Evolutionary conservation across 2,888 invertebrate genomes (phyloP).

Genomic region (Ormyrus pomaceus): DNA sequence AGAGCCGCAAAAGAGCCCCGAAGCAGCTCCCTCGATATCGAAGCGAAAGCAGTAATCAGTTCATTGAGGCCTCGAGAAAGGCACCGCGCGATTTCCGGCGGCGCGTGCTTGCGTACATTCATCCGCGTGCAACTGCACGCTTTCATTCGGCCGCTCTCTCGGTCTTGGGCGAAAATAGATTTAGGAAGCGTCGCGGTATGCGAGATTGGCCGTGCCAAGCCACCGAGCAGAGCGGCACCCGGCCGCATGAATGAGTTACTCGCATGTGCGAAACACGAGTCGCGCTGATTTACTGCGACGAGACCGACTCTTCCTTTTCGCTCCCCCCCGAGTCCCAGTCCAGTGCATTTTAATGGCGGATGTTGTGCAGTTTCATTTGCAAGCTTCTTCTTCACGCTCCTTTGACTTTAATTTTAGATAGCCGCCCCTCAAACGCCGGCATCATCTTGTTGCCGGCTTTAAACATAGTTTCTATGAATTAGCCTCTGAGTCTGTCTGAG

Average conservation of each 20-base stretch:
- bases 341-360: background rate
- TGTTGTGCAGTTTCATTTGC: too few species aligned
- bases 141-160: background rate
- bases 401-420: conserved; percentile 48
- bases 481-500: too few species aligned
- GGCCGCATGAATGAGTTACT: conserved; percentile 72
- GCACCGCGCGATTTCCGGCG: too few species aligned
- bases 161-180: conserved; percentile 66
- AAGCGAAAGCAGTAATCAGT: too few species aligned
- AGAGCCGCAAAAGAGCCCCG: too few species aligned
- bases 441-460: too few species aligned
- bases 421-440: too few species aligned
- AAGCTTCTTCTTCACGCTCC: background rate
- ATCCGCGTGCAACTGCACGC: background rate
- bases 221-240: conserved; percentile 20
- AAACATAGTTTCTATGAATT: too few species aligned
- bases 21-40: too few species aligned
- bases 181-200: conserved; percentile 68
- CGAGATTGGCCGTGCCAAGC: conserved; percentile 65
- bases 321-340: too few species aligned
- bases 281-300: conserved; percentile 68
- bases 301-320: conserved; percentile 48
- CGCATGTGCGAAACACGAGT: conserved; percentile 69
- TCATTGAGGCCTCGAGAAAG: too few species aligned
- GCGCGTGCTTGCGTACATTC: background rate